Evolutionary conservation across 2,888 invertebrate species (phyloP), one percentile per base, ranked within the genome.

Genomic region (Chymomyza caudatula): DNA sequence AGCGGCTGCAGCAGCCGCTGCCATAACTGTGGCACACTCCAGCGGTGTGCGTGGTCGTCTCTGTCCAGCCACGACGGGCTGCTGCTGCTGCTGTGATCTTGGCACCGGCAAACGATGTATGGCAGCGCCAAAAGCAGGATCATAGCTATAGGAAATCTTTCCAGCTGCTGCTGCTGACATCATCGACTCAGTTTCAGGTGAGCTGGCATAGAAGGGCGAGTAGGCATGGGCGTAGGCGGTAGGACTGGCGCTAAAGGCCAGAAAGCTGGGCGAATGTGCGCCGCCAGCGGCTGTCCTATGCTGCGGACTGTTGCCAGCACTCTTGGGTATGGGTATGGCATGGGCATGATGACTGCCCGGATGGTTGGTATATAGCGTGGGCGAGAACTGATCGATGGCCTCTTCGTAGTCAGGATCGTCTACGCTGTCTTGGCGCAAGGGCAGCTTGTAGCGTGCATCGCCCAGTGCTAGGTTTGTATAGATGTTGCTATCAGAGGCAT

Each of bases 181-280:
- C 0, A 69, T 69, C 4, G 87, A 75, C 0, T 71, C 59, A 0
- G 77, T 74, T 3, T 86, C 87, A 37, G 89, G 89, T 4, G 88
- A 87, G 53, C 87, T 83, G 74, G 76, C 76, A 66, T 84, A 88
- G 65, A 89, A 87, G 0, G 90, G 88, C n/a, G 89, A 88, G 56
- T 87, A 86, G 4, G 83, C 71, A 70, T 78, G 78, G 6, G 75
- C 60, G 22, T 77, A 72, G 2, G 69, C 75, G 22, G 82, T 83
- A 2, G 90, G 89, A 67, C 89, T 87, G 22, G 88, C 88, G 70
- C 89, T 89, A 22, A 78, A 86, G 0, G 88, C 86, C 65, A 86
- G 69, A 13, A 76, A 77, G 20, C 67, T 71, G 3, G 73, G 77
- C 23, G 75, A 74, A 67, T 22, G 43, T 60, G 22, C 51, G 6